These are phyloP conservation scores for Galago senegalensis DNA, from an alignment of 2,797 vertebrate genomes.

Conservation along the genomic window DNA sequence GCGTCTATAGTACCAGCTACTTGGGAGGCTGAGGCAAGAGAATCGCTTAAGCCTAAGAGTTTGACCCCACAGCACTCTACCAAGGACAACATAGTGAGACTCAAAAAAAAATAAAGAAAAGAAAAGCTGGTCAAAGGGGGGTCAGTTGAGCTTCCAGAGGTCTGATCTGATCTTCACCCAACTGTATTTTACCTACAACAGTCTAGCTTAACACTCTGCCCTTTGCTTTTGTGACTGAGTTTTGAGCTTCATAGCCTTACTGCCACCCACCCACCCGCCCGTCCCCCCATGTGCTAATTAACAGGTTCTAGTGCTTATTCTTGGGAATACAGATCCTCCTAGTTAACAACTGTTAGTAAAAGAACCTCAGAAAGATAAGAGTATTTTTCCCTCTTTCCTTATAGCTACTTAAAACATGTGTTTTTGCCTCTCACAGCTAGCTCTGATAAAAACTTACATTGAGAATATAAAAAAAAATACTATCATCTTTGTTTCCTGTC, in stretches of 20 bases:
- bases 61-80: no score
- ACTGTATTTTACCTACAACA: background rate
- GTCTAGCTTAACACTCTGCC: background rate
- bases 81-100: no score
- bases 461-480: slow-evolving; percentile 36
- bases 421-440: background rate
- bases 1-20: no score
- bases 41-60: no score
- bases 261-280: no score
- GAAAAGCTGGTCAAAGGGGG: background rate
- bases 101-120: no score
- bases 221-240: slow-evolving; percentile 13
- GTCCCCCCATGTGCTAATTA: background rate
- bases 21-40: no score
- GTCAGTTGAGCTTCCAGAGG: background rate
- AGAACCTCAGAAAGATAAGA: slow-evolving; percentile 20
- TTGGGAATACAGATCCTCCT: slow-evolving; percentile 16
- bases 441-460: background rate
- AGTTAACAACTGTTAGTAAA: slow-evolving; percentile 27
- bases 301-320: slow-evolving; percentile 1
- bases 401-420: background rate
- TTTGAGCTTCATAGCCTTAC: background rate
- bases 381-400: slow-evolving; percentile 41
- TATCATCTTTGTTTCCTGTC: background rate
- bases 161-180: background rate